Evolutionary conservation across 1,140 invertebrate species (phyloP).

Genomic region (Ganaspis sp.): DNA sequence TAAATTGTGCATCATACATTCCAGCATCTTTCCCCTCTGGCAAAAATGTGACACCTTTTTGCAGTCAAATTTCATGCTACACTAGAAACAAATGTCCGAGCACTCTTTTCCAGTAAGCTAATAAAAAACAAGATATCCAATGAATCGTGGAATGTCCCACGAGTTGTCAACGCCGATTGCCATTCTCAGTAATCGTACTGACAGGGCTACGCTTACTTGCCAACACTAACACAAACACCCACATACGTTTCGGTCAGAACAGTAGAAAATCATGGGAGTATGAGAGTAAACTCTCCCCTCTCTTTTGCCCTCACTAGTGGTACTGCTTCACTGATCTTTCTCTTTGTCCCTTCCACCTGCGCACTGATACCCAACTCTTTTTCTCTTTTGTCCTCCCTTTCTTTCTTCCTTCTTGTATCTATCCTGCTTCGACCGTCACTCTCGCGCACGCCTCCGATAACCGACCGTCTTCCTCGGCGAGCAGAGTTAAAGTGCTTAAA

Average conservation of each 20-base stretch:
- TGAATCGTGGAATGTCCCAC: conserved; percentile 47
- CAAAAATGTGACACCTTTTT: background rate
- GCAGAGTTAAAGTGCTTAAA: conserved; percentile 48
- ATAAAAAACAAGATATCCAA: conserved; percentile 58
- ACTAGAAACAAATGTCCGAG: background rate
- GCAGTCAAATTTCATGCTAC: background rate
- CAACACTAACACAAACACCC: conserved; percentile 12
- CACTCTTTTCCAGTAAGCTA: conserved; percentile 42
- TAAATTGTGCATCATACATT: conserved; percentile 22
- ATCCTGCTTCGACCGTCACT: conserved; percentile 30
- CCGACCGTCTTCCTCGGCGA: conserved; percentile 36
- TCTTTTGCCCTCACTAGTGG: background rate
- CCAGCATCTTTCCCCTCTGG: conserved; percentile 11
- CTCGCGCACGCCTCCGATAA: conserved; percentile 26
- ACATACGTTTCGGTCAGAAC: conserved; percentile 2
- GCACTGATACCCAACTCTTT: conserved; percentile 12
- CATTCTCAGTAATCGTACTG: conserved; percentile 12
- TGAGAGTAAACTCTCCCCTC: conserved; percentile 27
- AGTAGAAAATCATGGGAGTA: conserved; percentile 42
- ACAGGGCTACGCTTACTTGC: background rate
- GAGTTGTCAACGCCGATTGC: conserved; percentile 26
- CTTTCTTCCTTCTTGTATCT: conserved; percentile 33
- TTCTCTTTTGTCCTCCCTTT: background rate
- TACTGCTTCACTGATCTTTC: conserved; percentile 30
- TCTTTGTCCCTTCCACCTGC: conserved; percentile 26